Conservation (phyloP, 2,113 vertebrate genomes). For the Candoia aspera region DNA sequence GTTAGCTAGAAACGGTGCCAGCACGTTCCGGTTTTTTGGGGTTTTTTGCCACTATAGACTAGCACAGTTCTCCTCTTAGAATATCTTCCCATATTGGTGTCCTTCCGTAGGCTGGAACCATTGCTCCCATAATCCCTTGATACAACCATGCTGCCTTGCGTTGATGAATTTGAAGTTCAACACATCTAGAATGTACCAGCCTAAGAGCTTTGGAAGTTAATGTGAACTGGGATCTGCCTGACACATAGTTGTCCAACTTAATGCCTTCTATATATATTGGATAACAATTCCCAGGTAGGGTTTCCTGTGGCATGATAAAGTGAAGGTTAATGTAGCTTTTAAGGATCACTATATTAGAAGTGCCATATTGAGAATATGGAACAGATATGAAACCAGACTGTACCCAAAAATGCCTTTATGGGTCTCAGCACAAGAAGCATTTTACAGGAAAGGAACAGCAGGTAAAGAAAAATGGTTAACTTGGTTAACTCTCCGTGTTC, state of each 20-base stretch:
- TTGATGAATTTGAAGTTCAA: neutral
- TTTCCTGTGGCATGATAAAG: neutral
- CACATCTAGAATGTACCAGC: neutral
- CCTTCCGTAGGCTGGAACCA: neutral
- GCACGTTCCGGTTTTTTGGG: neutral
- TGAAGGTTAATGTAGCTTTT: neutral
- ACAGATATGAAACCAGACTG: neutral
- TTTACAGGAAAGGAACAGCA: neutral
- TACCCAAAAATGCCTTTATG: neutral
- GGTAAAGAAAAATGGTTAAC: neutral
- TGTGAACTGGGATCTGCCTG: neutral
- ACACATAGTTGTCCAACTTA: neutral
- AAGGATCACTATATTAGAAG: neutral
- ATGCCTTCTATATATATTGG: neutral
- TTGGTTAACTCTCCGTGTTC: no score
- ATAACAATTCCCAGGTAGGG: neutral
- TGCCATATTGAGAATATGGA: neutral
- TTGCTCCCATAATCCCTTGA: neutral
- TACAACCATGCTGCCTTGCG: neutral
- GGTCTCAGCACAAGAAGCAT: neutral
- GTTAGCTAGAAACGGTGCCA: neutral
- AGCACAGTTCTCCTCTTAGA: neutral
- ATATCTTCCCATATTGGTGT: neutral
- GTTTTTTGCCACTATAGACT: neutral
- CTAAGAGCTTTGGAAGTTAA: neutral